Percentiles rank a stretch among this genome's conserved stretches.
phyloP scores from a whole-genome alignment of 2,797 vertebrate genomes.

The Cirrhinus mrigala region DNA sequence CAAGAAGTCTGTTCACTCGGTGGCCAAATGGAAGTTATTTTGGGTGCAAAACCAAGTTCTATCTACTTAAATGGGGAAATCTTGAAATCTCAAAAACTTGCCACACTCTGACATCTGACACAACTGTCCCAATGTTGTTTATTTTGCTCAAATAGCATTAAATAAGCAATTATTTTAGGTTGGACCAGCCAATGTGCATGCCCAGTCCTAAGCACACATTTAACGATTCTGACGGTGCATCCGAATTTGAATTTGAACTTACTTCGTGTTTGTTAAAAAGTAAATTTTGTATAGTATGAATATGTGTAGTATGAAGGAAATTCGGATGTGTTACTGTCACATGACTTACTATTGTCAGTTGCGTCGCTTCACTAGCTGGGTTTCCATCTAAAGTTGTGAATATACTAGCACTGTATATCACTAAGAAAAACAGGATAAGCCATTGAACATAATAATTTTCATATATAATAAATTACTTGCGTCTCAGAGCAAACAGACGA shows the following conservation, averaged over 20 bases:
- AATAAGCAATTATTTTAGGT: neutral
- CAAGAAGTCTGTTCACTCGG: neutral
- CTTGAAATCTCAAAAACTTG: neutral
- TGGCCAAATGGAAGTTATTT: neutral
- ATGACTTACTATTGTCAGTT: neutral
- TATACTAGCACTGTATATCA: too few species aligned
- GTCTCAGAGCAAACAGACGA: too few species aligned
- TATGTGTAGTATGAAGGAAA: neutral
- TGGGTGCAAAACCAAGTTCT: neutral
- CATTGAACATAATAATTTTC: too few species aligned
- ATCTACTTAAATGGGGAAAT: neutral
- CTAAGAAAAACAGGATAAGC: too few species aligned
- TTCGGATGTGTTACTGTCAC: neutral
- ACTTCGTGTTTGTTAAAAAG: neutral
- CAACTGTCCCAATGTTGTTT: neutral
- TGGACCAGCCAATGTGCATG: neutral
- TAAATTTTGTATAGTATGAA: neutral
- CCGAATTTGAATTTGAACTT: neutral
- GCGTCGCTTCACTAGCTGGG: neutral
- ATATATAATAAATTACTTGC: too few species aligned
- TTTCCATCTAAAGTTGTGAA: too few species aligned
- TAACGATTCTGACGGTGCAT: neutral
- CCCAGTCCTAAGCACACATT: neutral
- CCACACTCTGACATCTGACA: neutral
- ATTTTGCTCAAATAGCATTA: neutral